Evolutionary conservation across 2,888 invertebrate species (phyloP).

Genomic region (Tipula vernalis): DNA sequence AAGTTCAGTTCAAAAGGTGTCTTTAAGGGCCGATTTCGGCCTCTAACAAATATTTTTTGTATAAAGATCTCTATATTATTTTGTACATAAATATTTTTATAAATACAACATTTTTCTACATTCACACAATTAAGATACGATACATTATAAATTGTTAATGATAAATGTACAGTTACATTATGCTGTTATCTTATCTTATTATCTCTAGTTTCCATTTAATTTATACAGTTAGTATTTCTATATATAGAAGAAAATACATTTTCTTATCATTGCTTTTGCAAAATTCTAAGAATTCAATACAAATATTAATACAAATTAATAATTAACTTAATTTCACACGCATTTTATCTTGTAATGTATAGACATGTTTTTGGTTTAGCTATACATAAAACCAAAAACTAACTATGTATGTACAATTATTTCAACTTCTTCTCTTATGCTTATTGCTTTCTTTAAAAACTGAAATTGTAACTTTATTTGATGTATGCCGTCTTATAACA

Average conservation of each 20-base stretch:
- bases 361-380: too few relatives aligned
- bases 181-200: not conserved
- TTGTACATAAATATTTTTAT: too few relatives aligned
- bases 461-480: not conserved
- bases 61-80: too few relatives aligned
- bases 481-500: not conserved
- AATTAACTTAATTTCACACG: not conserved
- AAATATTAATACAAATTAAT: not conserved
- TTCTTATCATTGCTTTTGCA: not conserved
- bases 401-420: not conserved
- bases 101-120: not conserved
- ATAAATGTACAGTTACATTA: not conserved
- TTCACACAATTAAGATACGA: not conserved
- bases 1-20: too few relatives aligned
- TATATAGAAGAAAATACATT: not conserved
- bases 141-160: not conserved
- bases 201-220: not conserved
- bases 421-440: not conserved
- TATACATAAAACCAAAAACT: not conserved
- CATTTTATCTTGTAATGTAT: not conserved
- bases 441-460: not conserved
- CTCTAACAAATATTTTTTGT: too few relatives aligned
- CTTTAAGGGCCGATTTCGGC: too few relatives aligned
- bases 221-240: not conserved
- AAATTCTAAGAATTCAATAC: not conserved